Conservation (phyloP, 35 echinoderm and acorn worm genomes). For the Lytechinus variegatus region DNA sequence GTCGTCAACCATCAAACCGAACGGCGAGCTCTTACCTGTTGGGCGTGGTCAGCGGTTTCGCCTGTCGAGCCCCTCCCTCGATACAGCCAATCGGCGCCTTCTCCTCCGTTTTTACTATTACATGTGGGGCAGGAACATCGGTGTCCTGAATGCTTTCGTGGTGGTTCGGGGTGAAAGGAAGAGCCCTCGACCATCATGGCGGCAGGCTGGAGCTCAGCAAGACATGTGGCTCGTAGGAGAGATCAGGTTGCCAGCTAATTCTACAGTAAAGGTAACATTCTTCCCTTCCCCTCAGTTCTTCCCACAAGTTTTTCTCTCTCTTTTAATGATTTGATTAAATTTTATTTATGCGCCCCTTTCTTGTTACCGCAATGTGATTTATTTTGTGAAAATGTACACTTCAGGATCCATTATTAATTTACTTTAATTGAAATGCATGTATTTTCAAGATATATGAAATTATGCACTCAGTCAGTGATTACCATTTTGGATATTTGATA, state of each 20-base stretch:
- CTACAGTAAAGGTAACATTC: conserved; percentile 77
- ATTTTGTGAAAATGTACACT: too few species aligned
- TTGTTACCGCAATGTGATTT: too few species aligned
- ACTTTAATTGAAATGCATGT: too few species aligned
- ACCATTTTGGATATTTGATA: too few species aligned
- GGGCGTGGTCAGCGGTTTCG: conserved; percentile 48
- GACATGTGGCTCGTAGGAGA: conserved; percentile 77
- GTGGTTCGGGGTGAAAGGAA: conserved; percentile 55
- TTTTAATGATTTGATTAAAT: too few species aligned
- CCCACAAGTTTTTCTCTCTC: too few species aligned
- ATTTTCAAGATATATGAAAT: too few species aligned
- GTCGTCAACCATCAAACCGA: not conserved
- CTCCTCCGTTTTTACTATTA: conserved; percentile 80
- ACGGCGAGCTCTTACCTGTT: not conserved
- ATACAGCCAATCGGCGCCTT: conserved; percentile 51
- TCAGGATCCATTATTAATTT: too few species aligned
- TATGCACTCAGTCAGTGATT: too few species aligned
- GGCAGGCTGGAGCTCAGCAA: conserved; percentile 61
- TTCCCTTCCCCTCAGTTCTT: too few species aligned
- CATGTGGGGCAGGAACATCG: conserved; percentile 83
- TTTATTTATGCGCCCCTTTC: too few species aligned
- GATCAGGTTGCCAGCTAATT: conserved; percentile 74
- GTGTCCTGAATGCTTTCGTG: conserved; percentile 80
- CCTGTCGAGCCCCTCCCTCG: conserved; percentile 62
- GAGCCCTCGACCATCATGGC: conserved; percentile 64